These are phyloP conservation scores for Mylabris sibirica DNA, from an alignment of 2,888 invertebrate species.

Conservation along the genomic window DNA sequence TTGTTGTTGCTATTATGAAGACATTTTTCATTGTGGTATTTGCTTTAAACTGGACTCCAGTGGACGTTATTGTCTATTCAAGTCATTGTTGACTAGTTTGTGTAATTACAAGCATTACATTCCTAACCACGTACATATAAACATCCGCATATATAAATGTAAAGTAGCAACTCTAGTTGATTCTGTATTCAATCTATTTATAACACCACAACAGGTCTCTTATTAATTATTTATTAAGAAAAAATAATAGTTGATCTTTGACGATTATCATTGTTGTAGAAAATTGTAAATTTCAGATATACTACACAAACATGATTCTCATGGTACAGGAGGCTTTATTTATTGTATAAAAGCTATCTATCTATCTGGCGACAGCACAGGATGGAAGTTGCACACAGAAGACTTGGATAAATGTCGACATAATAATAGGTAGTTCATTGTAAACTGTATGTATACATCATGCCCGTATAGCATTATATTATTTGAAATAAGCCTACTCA, in stretches of 20 bases:
- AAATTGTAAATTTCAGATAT: slow-evolving; percentile 22
- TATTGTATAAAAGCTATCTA: slow-evolving; percentile 43
- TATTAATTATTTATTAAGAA: background rate
- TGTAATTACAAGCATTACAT: slow-evolving; percentile 28
- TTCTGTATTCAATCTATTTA: background rate
- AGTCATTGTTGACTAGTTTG: slow-evolving; percentile 17
- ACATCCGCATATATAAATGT: slow-evolving; percentile 1
- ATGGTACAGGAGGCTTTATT: slow-evolving; percentile 40
- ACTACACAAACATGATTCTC: slow-evolving; percentile 26
- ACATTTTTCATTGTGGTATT: background rate
- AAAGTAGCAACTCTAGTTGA: background rate
- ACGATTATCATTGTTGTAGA: slow-evolving; percentile 13
- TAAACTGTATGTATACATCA: slow-evolving; percentile 46
- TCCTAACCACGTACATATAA: slow-evolving; percentile 23
- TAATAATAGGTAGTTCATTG: slow-evolving; percentile 45
- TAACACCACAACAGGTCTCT: background rate
- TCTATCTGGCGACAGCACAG: slow-evolving; percentile 43
- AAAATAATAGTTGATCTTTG: background rate
- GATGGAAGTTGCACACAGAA: slow-evolving; percentile 39
- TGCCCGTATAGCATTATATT: slow-evolving; percentile 39
- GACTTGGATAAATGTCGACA: slow-evolving; percentile 39
- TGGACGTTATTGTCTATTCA: slow-evolving; percentile 4
- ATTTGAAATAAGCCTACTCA: slow-evolving; percentile 43
- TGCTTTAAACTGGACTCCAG: background rate
- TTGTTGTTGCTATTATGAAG: background rate